Conservation (phyloP, 2,888 invertebrate species). For the Eupeodes luniger region DNA sequence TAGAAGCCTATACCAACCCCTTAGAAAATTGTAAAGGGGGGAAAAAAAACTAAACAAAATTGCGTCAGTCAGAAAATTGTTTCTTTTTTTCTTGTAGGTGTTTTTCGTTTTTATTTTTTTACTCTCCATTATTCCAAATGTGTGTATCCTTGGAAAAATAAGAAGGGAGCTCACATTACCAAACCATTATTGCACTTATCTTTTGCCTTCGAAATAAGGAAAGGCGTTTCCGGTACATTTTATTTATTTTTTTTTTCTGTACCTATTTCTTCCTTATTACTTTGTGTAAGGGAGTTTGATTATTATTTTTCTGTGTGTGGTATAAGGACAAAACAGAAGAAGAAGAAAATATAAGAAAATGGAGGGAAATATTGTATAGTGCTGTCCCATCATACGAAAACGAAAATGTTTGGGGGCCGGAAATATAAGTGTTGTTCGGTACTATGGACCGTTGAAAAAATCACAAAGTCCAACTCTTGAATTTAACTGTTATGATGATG, state of each 20-base stretch:
- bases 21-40: neutral
- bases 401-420: constrained; percentile 28
- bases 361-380: constrained; percentile 33
- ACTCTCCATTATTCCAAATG: constrained; percentile 45
- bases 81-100: constrained; percentile 6
- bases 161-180: constrained; percentile 74
- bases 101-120: neutral
- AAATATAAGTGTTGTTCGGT: constrained; percentile 22
- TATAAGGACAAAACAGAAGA: constrained; percentile 11
- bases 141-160: constrained; percentile 54
- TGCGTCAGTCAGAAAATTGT: constrained; percentile 64
- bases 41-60: constrained; percentile 41
- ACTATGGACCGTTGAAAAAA: constrained; percentile 12
- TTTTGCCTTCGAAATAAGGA: constrained; percentile 76
- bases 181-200: constrained; percentile 76
- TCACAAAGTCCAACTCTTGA: constrained; percentile 64
- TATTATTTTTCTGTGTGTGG: constrained; percentile 65
- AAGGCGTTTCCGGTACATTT: constrained; percentile 76
- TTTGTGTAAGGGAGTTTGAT: constrained; percentile 59
- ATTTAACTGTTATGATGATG: constrained; percentile 65
- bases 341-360: constrained; percentile 19
- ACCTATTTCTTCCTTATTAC: constrained; percentile 37
- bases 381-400: constrained; percentile 29
- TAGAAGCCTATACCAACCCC: neutral
- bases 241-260: constrained; percentile 57